Evolutionary conservation across 2,113 vertebrate species (phyloP).

Genomic region (Aegotheles bennettii): DNA sequence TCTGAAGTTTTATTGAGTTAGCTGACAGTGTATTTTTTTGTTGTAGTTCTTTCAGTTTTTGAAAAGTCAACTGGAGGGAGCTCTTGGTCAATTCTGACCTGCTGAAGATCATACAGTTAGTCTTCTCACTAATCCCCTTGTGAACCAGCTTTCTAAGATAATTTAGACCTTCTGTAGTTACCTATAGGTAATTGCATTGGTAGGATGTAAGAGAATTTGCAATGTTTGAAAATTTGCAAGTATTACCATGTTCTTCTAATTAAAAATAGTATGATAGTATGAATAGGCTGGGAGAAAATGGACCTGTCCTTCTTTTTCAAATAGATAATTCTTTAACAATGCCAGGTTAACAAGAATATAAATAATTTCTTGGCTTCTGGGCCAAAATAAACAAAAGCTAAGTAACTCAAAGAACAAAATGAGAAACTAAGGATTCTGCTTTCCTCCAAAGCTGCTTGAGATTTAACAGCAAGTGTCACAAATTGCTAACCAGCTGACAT

Average conservation of each 20-base stretch:
- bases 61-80: background rate
- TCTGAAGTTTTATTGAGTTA: background rate
- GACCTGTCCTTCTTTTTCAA: background rate
- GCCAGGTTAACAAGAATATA: background rate
- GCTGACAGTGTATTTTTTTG: background rate
- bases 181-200: background rate
- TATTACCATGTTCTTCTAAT: background rate
- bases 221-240: background rate
- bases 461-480: background rate
- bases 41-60: background rate
- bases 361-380: background rate
- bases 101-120: background rate
- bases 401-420: background rate
- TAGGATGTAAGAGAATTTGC: background rate
- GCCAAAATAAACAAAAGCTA: background rate
- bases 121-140: background rate
- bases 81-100: background rate
- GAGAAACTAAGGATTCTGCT: background rate
- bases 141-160: background rate
- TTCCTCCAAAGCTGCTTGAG: background rate
- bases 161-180: background rate
- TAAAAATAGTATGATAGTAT: background rate
- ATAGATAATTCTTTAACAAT: background rate
- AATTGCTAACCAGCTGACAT: constrained; percentile 33
- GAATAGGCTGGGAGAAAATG: background rate